phyloP scores from a whole-genome alignment of 2,888 invertebrate species.

The Alloscopus bannaensis region DNA sequence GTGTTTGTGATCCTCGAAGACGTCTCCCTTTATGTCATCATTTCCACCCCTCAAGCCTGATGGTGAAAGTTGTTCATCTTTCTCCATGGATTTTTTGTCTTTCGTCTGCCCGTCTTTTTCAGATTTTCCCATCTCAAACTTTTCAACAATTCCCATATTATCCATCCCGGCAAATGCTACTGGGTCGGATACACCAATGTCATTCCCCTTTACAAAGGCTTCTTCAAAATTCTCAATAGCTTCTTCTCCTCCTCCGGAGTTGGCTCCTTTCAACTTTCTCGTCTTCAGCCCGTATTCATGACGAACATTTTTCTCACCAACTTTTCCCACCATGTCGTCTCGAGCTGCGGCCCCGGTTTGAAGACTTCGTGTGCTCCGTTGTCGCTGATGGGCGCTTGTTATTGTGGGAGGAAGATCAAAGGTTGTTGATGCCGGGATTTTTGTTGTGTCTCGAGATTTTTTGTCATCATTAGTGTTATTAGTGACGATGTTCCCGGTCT shows the following conservation, averaged over 20 bases:
- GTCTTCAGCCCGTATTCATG: slow-evolving; percentile 38
- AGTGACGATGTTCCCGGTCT: slow-evolving; percentile 12
- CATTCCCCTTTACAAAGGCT: slow-evolving; percentile 46
- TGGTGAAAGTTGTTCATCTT: slow-evolving; percentile 48
- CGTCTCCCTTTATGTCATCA: slow-evolving; percentile 55
- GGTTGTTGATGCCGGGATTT: slow-evolving; percentile 37
- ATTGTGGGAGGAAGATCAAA: slow-evolving; percentile 33
- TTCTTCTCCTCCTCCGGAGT: slow-evolving; percentile 4
- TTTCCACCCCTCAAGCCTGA: slow-evolving; percentile 35
- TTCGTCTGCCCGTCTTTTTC: slow-evolving; percentile 10
- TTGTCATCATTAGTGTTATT: slow-evolving; percentile 36
- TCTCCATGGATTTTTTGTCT: slow-evolving; percentile 51
- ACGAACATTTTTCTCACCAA: slow-evolving; percentile 34
- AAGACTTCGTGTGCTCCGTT: slow-evolving; percentile 23
- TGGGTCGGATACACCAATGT: slow-evolving; percentile 35
- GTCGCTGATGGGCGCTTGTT: background rate
- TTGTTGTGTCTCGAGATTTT: slow-evolving; percentile 24
- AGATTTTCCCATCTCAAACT: slow-evolving; percentile 45
- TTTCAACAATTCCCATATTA: slow-evolving; percentile 59
- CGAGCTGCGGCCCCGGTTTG: slow-evolving; percentile 21
- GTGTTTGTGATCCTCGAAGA: slow-evolving; percentile 16
- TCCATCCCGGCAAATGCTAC: slow-evolving; percentile 46
- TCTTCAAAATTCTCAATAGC: slow-evolving; percentile 53
- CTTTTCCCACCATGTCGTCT: background rate
- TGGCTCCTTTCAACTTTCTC: slow-evolving; percentile 16